Evolutionary conservation across 2,888 invertebrate genomes (phyloP).

Genomic region (Pachymerium ferrugineum): DNA sequence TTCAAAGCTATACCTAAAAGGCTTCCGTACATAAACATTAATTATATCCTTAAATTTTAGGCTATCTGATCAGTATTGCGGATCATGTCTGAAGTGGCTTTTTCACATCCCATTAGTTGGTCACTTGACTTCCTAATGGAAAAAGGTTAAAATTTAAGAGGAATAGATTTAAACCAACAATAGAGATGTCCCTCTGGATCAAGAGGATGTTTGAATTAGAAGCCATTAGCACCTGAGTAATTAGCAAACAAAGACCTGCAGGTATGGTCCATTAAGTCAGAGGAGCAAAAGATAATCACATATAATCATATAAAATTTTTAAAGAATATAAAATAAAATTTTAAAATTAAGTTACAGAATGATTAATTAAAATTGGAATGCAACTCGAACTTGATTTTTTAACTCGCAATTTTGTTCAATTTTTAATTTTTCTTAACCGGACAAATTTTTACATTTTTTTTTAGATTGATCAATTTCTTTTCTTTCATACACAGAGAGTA

Average conservation of each 20-base stretch:
- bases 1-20: not conserved
- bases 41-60: too few species aligned
- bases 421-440: too few species aligned
- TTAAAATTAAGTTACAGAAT: too few species aligned
- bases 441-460: too few species aligned
- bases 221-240: conserved; percentile 9
- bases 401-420: too few species aligned
- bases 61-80: not conserved
- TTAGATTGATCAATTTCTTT: not conserved
- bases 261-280: not conserved
- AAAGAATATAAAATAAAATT: too few species aligned
- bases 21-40: too few species aligned
- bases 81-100: conserved; percentile 14
- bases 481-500: not conserved
- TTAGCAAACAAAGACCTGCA: conserved; percentile 10
- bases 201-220: not conserved
- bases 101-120: not conserved
- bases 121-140: conserved; percentile 3
- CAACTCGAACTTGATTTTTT: too few species aligned
- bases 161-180: not conserved
- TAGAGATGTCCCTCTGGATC: not conserved
- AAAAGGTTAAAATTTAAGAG: not conserved
- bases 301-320: not conserved
- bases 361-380: too few species aligned
- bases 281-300: not conserved